Evolutionary conservation across 2,113 vertebrate genomes (phyloP).

Genomic region (Neoarius graeffei): DNA sequence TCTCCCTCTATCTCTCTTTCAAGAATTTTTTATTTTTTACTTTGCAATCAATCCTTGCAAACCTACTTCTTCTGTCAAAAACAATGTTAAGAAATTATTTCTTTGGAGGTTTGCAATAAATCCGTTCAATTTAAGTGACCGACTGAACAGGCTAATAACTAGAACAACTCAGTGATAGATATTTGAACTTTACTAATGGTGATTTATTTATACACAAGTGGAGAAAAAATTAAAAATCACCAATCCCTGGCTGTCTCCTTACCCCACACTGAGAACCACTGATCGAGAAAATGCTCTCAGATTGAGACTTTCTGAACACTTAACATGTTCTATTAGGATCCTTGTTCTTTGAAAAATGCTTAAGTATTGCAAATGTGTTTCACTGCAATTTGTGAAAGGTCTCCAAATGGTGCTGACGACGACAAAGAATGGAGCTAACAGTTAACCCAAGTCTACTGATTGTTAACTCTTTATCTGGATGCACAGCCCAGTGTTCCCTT

Average conservation of each 20-base stretch:
- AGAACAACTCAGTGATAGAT: not conserved
- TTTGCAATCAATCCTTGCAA: no score
- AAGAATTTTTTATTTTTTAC: no score
- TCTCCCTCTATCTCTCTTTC: no score
- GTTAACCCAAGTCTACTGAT: slow-evolving; percentile 29
- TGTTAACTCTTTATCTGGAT: slow-evolving; percentile 43
- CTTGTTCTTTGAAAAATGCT: not conserved
- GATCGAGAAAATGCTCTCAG: not conserved
- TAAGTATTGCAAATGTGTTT: not conserved
- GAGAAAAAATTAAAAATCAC: not conserved
- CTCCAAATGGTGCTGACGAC: not conserved
- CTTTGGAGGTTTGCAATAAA: not conserved
- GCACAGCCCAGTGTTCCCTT: slow-evolving; percentile 5
- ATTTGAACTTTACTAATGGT: not conserved
- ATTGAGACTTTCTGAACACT: not conserved
- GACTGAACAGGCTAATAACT: not conserved
- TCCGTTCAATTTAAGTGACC: no score
- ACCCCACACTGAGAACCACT: not conserved
- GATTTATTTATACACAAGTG: not conserved
- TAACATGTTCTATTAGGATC: not conserved
- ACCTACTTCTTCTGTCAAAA: no score
- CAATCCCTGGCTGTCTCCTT: not conserved
- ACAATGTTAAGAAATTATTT: not conserved
- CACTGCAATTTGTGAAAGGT: not conserved
- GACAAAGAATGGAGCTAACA: slow-evolving; percentile 8